phyloP scores from a whole-genome alignment of 1,140 invertebrate genomes.

The Trinorchestia longiramus region DNA sequence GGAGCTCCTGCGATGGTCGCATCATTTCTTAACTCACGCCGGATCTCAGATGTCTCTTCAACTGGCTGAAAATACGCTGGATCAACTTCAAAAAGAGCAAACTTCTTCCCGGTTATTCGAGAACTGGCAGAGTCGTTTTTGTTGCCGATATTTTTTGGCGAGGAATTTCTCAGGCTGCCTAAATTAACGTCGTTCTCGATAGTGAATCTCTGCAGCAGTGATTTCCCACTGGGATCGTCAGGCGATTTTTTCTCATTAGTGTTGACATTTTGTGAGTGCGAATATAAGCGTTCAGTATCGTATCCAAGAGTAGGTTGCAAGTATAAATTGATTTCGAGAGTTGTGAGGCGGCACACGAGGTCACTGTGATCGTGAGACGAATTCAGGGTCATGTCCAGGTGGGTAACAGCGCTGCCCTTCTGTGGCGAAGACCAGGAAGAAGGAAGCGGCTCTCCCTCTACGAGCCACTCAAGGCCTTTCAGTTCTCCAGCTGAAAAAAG shows the following conservation, averaged over 20 bases:
- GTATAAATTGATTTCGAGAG: slow-evolving; percentile 6
- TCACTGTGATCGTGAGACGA: slow-evolving; percentile 41
- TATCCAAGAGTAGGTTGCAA: not conserved
- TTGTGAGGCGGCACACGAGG: slow-evolving; percentile 53
- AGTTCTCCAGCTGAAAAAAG: slow-evolving; percentile 52
- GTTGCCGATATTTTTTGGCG: not conserved
- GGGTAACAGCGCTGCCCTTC: slow-evolving; percentile 41
- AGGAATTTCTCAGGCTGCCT: not conserved
- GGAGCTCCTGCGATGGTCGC: not conserved
- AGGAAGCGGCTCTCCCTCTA: slow-evolving; percentile 28
- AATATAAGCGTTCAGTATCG: not conserved
- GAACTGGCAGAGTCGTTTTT: slow-evolving; percentile 5
- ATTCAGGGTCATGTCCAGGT: slow-evolving; percentile 52
- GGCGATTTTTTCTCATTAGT: slow-evolving; percentile 11
- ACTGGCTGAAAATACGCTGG: not conserved
- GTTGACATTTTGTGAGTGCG: not conserved
- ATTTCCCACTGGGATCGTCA: not conserved
- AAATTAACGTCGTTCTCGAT: not conserved
- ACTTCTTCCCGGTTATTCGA: slow-evolving; percentile 14
- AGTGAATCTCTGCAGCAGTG: not conserved
- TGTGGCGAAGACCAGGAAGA: slow-evolving; percentile 31
- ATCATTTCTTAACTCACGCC: not conserved
- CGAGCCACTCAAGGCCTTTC: slow-evolving; percentile 33
- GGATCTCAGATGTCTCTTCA: not conserved
- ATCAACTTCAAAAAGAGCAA: not conserved